Conservation (phyloP, 2,113 vertebrate species). For the Prunella himalayana region DNA sequence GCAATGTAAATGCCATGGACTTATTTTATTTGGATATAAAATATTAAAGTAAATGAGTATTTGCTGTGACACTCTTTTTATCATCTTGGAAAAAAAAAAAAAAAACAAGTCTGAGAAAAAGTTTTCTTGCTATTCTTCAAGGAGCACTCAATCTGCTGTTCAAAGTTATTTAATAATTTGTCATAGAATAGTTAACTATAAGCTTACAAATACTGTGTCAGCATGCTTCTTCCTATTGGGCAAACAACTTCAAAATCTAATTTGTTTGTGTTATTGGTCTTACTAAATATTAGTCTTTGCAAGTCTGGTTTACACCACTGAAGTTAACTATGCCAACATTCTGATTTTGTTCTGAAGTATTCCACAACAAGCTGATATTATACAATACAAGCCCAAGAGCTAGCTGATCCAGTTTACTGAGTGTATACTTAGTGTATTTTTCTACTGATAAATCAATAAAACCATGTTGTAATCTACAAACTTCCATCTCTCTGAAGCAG, state of each 20-base stretch:
- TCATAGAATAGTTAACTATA: conserved; percentile 54
- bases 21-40: conserved; percentile 55
- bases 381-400: conserved; percentile 55
- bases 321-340: conserved; percentile 66
- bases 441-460: conserved; percentile 78
- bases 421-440: conserved; percentile 71
- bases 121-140: conserved; percentile 39
- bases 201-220: conserved; percentile 61
- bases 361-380: conserved; percentile 72
- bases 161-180: conserved; percentile 64
- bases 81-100: background rate
- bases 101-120: conserved; percentile 22
- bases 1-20: conserved; percentile 40
- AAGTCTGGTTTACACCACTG: conserved; percentile 55
- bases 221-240: conserved; percentile 55
- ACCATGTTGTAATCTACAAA: conserved; percentile 72
- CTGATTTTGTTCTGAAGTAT: conserved; percentile 71
- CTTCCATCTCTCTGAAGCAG: conserved; percentile 72
- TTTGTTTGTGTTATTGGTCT: conserved; percentile 72
- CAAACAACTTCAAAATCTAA: conserved; percentile 66
- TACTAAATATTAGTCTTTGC: conserved; percentile 77
- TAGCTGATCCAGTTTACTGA: conserved; percentile 65
- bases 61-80: conserved; percentile 34
- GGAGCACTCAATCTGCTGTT: conserved; percentile 29
- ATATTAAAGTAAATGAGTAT: conserved; percentile 54